phyloP scores from a whole-genome alignment of 2,797 vertebrate species.

The Hipposideros larvatus region DNA sequence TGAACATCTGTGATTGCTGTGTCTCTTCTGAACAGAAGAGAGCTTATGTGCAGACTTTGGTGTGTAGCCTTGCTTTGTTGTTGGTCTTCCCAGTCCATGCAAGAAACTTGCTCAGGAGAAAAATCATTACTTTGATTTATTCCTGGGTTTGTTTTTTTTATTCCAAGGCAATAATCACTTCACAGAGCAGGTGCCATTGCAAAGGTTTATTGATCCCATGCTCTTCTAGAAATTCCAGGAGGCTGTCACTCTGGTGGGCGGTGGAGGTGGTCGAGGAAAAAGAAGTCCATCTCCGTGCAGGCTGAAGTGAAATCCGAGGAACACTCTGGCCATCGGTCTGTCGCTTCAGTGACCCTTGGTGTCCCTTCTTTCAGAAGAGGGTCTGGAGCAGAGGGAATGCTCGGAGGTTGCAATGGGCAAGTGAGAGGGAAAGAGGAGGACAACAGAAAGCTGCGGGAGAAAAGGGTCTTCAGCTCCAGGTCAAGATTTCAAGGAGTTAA shows the following conservation, averaged over 20 bases:
- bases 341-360: not conserved
- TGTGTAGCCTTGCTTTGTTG: not conserved
- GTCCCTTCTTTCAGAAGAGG: conserved; percentile 48
- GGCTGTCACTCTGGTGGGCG: not conserved
- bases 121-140: conserved; percentile 77
- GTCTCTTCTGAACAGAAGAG: not conserved
- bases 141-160: conserved; percentile 47
- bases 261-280: not conserved
- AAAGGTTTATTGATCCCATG: conserved; percentile 65
- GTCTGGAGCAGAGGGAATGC: not conserved
- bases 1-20: not conserved
- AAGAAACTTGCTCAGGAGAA: conserved; percentile 56
- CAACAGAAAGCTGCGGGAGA: not conserved
- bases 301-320: not conserved
- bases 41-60: not conserved
- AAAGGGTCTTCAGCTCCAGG: not conserved
- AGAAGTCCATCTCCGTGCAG: not conserved
- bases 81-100: not conserved
- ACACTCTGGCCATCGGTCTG: not conserved
- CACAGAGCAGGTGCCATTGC: conserved; percentile 66
- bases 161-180: conserved; percentile 72
- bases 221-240: conserved; percentile 59
- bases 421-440: not conserved
- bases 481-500: conserved; percentile 3
- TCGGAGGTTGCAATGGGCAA: not conserved